Conservation (phyloP, 2,113 vertebrate genomes). For the Odontophorus gujanensis region DNA sequence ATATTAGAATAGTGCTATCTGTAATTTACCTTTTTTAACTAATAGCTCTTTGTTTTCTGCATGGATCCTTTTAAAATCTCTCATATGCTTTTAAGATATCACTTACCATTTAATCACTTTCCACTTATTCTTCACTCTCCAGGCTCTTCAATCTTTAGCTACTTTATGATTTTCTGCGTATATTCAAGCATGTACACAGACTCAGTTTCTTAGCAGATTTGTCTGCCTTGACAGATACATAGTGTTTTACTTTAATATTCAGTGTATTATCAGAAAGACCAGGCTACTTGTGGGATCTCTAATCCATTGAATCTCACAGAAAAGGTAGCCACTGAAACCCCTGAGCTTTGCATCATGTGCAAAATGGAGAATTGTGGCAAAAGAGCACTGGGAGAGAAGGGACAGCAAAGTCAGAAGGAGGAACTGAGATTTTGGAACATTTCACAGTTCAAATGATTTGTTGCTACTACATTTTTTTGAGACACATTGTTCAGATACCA, state of each 20-base stretch:
- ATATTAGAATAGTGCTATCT: constrained; percentile 51
- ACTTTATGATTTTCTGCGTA: constrained; percentile 17
- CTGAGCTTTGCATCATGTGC: not conserved
- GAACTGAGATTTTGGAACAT: not conserved
- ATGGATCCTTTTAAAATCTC: constrained; percentile 59
- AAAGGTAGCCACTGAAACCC: not conserved
- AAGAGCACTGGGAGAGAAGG: not conserved
- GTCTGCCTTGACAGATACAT: constrained; percentile 1
- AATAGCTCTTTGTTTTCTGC: constrained; percentile 68
- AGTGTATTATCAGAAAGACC: not conserved
- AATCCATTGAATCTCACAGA: not conserved
- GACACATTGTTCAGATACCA: not conserved
- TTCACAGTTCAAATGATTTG: not conserved
- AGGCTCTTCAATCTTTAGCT: constrained; percentile 21
- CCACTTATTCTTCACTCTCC: constrained; percentile 58
- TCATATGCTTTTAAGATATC: constrained; percentile 66
- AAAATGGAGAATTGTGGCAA: not conserved
- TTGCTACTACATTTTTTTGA: not conserved
- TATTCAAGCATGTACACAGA: not conserved
- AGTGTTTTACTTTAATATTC: not conserved
- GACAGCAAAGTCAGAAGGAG: not conserved
- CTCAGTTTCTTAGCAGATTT: not conserved
- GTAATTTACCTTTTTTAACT: constrained; percentile 69
- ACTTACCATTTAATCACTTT: constrained; percentile 68
- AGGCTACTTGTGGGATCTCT: not conserved